phyloP scores from a whole-genome alignment of 2,888 invertebrate genomes.

The Synanthedon formicaeformis region DNA sequence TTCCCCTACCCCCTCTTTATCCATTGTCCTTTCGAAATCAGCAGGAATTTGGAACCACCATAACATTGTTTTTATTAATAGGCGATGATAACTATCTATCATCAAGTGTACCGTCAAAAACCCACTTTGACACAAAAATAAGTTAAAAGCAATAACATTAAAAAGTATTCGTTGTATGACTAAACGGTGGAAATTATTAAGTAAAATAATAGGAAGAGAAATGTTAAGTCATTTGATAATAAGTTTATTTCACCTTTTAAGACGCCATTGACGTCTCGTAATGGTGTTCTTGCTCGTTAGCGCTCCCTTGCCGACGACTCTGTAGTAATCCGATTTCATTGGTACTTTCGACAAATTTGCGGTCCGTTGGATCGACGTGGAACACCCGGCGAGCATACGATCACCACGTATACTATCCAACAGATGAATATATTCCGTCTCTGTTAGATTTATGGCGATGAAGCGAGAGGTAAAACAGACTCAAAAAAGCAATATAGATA shows the following conservation, averaged over 20 bases:
- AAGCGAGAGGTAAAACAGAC: constrained; percentile 23
- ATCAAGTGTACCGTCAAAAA: too few species aligned
- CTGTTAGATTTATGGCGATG: constrained; percentile 16
- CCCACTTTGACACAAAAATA: too few species aligned
- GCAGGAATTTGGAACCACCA: too few species aligned
- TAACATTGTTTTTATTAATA: too few species aligned
- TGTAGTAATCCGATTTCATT: constrained; percentile 60
- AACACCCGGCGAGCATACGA: constrained; percentile 9
- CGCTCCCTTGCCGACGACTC: constrained; percentile 38
- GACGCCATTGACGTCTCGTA: constrained; percentile 38
- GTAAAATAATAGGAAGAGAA: background rate
- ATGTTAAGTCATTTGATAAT: background rate
- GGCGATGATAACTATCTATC: too few species aligned
- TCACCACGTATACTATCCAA: constrained; percentile 1
- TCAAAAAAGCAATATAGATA: constrained; percentile 31
- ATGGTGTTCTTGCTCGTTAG: constrained; percentile 53
- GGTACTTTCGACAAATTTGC: constrained; percentile 64
- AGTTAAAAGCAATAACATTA: too few species aligned
- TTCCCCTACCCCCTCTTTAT: too few species aligned
- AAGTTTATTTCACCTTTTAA: constrained; percentile 33
- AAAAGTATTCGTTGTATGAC: too few species aligned
- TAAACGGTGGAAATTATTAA: too few species aligned
- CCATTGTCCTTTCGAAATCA: too few species aligned
- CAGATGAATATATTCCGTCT: constrained; percentile 30
- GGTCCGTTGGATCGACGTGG: constrained; percentile 45